Evolutionary conservation across 2,888 invertebrate genomes (phyloP), one percentile per base, ranked within the genome.

Genomic region (Aromia moschata): DNA sequence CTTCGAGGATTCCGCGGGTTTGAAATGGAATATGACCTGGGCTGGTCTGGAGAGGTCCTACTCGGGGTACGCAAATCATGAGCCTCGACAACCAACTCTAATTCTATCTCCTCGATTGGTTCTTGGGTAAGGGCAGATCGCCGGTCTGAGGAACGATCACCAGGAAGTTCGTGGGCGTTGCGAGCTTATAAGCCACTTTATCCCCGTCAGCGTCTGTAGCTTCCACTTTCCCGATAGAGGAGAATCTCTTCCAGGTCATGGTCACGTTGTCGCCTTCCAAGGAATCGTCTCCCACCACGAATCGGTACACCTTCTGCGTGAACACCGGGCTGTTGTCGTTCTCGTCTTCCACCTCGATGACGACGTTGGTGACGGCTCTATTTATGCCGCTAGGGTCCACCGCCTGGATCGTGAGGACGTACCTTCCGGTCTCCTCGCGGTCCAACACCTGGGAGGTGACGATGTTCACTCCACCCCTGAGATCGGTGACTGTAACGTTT

Each of bases 281-380:
- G 31, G 83, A 82, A 55, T 86, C 87, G 31, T 89, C 89, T 54
- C 88, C 88, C 20, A 91, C 83, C 70, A 89, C 84, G 76, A 94
- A 95, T 69, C 89, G 87, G 77, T 95, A 95, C 44, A 90, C 84
- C 58, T 86, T 85, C 67, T 90, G 87, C 33, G 89, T 88, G 79
- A 96, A 96, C 31, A 90, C 84, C 0, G 96, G 97, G 62, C 90
- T 88, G 79, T 97, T 96, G 80, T 97, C 97, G 78, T 97, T 97
- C 78, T 92, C 92, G 77, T 97, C 95, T 16, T 88, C 82, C 17
- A 98, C 86, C 14, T 86, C 86, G 33, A 97, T 84, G 41, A 84
- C 84, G 9, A 96, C 85, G 65, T 89, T 89, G n/a, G 93, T 88
- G 17, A 88, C 87, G 0, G 93, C 92, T 70, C 89, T 91, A 79